These are phyloP conservation scores for Apocheima hispidaria DNA, from an alignment of 2,888 invertebrate genomes.

Conservation along the genomic window DNA sequence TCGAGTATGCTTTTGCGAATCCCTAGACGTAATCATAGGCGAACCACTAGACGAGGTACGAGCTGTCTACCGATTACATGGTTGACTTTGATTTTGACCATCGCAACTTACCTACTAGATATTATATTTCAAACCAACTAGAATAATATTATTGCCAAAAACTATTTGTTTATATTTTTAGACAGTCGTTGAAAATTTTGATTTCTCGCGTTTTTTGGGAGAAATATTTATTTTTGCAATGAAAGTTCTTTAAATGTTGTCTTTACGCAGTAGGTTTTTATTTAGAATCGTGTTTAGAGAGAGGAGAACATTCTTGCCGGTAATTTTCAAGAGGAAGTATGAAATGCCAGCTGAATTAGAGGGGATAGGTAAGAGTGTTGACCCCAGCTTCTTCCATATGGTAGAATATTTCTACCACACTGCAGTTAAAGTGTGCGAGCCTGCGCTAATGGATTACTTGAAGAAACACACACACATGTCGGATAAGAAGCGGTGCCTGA, in stretches of 20 bases:
- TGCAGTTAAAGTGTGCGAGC: slow-evolving; percentile 84
- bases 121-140: no score
- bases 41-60: no score
- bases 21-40: no score
- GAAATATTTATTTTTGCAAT: background rate
- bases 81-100: no score
- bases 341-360: slow-evolving; percentile 73
- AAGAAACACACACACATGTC: slow-evolving; percentile 78
- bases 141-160: no score
- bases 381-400: slow-evolving; percentile 87
- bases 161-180: background rate
- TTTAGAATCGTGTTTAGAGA: slow-evolving; percentile 4
- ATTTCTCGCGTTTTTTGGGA: background rate
- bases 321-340: slow-evolving; percentile 55
- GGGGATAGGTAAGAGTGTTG: slow-evolving; percentile 58
- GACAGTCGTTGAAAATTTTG: background rate
- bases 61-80: no score
- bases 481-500: slow-evolving; percentile 86
- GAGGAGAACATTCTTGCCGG: slow-evolving; percentile 18
- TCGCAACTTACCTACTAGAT: background rate
- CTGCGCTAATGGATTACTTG: slow-evolving; percentile 81
- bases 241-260: background rate
- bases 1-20: no score
- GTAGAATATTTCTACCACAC: slow-evolving; percentile 90
- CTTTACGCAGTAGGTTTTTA: slow-evolving; percentile 1